Percentiles rank a stretch among this genome's conserved stretches.
Conservation (phyloP, 2,888 invertebrate genomes). For the Leucozona laternaria region DNA sequence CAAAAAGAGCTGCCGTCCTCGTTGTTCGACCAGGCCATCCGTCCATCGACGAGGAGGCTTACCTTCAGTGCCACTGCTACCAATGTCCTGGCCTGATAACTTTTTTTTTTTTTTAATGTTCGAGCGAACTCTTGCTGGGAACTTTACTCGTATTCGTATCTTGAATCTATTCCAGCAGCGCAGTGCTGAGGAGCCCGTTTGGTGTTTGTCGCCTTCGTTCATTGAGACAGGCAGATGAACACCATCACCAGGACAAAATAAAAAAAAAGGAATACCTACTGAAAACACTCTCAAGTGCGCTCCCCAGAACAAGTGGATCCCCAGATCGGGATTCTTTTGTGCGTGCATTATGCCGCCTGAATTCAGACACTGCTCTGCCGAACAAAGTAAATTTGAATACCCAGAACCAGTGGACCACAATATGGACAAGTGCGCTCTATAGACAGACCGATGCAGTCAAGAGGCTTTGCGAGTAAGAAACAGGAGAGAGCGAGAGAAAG, state of each 20-base stretch:
- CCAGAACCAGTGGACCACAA: conserved; percentile 57
- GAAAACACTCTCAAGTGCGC: conserved; percentile 66
- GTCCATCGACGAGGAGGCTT: conserved; percentile 53
- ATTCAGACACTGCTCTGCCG: conserved; percentile 15
- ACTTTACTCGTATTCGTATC: conserved; percentile 62
- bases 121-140: conserved; percentile 51
- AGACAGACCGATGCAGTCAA: neutral
- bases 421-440: conserved; percentile 37
- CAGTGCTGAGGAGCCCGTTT: conserved; percentile 50
- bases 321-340: conserved; percentile 71
- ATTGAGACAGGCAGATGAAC: conserved; percentile 64
- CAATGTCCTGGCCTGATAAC: conserved; percentile 58
- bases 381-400: conserved; percentile 74
- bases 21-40: conserved; percentile 50
- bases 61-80: conserved; percentile 33
- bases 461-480: neutral
- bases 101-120: conserved; percentile 9
- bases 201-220: conserved; percentile 72
- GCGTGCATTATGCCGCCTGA: conserved; percentile 72
- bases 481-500: conserved; percentile 27
- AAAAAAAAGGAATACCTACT: conserved; percentile 22
- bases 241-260: conserved; percentile 42
- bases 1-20: conserved; percentile 72
- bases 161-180: conserved; percentile 67
- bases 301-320: conserved; percentile 73